Percentiles rank a stretch among this genome's conserved stretches.
Conservation (phyloP, 1,140 invertebrate genomes). For the Drosophila nannoptera region DNA sequence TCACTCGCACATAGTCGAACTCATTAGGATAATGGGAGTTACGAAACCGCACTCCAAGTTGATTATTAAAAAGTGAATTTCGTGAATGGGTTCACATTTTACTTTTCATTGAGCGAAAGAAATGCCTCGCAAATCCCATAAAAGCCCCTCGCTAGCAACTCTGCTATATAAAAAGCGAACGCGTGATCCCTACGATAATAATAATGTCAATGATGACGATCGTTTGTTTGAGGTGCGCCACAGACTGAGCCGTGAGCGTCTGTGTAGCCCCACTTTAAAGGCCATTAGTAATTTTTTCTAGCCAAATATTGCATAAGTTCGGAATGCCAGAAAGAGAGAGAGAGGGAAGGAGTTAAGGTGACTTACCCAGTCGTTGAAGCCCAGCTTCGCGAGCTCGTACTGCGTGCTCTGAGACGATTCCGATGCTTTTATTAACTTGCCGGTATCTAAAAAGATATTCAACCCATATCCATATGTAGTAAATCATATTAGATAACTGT, state of each 20-base stretch:
- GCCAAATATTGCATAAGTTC: constrained; percentile 32
- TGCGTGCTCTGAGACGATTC: constrained; percentile 81
- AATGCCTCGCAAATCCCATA: background rate
- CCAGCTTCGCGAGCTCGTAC: constrained; percentile 86
- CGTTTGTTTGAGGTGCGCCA: constrained; percentile 54
- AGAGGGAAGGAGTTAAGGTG: constrained; percentile 22
- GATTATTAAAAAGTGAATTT: constrained; percentile 74
- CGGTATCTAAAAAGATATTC: constrained; percentile 70
- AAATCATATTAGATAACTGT: background rate
- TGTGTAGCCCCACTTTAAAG: constrained; percentile 53
- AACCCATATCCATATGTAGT: background rate
- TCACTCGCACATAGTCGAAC: constrained; percentile 36
- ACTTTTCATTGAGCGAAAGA: constrained; percentile 33
- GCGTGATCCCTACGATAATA: constrained; percentile 63
- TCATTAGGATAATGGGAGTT: constrained; percentile 67
- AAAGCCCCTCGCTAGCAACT: background rate
- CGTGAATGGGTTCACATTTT: constrained; percentile 58
- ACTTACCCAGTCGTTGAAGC: constrained; percentile 92
- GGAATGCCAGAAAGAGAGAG: constrained; percentile 23
- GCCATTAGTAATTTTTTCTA: constrained; percentile 58
- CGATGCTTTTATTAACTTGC: constrained; percentile 81
- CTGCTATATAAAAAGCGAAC: constrained; percentile 14
- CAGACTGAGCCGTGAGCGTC: constrained; percentile 38
- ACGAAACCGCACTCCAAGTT: constrained; percentile 44
- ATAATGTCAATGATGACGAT: constrained; percentile 58